phyloP scores from a whole-genome alignment of 37 sponge, comb jelly and placozoan genomes.

The Agelas oroides region DNA sequence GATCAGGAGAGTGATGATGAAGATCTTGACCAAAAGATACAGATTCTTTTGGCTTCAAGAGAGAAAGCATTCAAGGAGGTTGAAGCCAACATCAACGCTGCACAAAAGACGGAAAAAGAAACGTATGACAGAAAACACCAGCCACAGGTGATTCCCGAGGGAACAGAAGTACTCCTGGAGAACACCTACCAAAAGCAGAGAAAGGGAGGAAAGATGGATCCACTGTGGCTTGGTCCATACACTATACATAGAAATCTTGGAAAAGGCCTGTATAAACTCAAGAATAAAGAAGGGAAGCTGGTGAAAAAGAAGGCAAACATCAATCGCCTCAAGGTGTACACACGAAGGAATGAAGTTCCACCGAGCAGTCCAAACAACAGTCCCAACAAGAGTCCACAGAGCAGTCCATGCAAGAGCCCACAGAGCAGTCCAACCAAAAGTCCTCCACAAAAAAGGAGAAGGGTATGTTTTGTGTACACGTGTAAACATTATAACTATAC shows the following conservation, averaged over 20 bases:
- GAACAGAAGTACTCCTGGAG: conserved; percentile 37
- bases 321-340: not conserved
- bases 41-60: conserved; percentile 1
- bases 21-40: conserved; percentile 11
- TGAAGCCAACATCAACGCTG: conserved; percentile 23
- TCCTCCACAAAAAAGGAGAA: no score
- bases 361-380: no score
- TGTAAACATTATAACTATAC: no score
- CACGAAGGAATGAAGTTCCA: no score
- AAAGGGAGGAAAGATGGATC: conserved; percentile 55
- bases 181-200: conserved; percentile 39
- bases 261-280: conserved; percentile 15
- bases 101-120: conserved; percentile 41
- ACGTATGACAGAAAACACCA: conserved; percentile 43
- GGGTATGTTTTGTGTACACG: no score
- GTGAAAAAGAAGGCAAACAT: conserved; percentile 1
- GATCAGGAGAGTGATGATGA: not conserved
- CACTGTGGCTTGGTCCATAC: conserved; percentile 50
- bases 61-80: conserved; percentile 14
- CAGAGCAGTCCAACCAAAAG: no score
- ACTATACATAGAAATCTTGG: not conserved
- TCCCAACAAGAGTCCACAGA: no score
- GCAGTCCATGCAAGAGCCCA: no score
- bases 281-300: not conserved
- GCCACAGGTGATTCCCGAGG: not conserved